Conservation (phyloP, 2,797 vertebrate genomes). For the Urocyon cinereoargenteus region DNA sequence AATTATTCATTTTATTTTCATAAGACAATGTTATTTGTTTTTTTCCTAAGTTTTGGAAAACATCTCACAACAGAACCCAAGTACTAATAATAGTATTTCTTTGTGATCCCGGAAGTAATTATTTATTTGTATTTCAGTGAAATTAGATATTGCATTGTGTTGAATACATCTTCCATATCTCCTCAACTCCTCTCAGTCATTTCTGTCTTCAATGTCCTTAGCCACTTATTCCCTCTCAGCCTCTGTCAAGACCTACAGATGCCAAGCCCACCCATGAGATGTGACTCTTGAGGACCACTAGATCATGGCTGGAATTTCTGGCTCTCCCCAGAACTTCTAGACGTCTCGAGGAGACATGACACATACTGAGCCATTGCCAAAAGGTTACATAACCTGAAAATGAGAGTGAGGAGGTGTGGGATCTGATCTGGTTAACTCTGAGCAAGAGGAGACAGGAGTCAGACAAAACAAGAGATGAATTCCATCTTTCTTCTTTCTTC, state of each 20-base stretch:
- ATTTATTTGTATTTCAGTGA: slow-evolving; percentile 3
- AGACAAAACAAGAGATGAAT: neutral
- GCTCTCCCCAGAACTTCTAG: neutral
- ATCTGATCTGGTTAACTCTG: neutral
- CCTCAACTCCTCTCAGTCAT: neutral
- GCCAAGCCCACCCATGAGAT: neutral
- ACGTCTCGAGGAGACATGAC: neutral
- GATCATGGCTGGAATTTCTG: neutral
- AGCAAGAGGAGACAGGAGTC: neutral
- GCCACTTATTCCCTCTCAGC: neutral
- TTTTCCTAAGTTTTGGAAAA: neutral
- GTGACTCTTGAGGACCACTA: neutral
- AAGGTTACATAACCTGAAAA: neutral
- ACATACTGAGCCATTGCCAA: neutral
- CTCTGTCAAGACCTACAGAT: neutral
- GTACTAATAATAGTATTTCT: neutral
- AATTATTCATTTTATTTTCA: neutral
- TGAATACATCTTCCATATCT: neutral
- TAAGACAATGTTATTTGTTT: neutral
- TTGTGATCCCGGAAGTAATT: neutral
- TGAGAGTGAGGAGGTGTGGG: neutral
- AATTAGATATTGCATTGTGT: neutral
- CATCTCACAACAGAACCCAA: neutral
- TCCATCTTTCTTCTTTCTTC: neutral
- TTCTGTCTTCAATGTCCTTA: neutral